phyloP scores from a whole-genome alignment of 2,113 vertebrate species.

The Lepus timidus region DNA sequence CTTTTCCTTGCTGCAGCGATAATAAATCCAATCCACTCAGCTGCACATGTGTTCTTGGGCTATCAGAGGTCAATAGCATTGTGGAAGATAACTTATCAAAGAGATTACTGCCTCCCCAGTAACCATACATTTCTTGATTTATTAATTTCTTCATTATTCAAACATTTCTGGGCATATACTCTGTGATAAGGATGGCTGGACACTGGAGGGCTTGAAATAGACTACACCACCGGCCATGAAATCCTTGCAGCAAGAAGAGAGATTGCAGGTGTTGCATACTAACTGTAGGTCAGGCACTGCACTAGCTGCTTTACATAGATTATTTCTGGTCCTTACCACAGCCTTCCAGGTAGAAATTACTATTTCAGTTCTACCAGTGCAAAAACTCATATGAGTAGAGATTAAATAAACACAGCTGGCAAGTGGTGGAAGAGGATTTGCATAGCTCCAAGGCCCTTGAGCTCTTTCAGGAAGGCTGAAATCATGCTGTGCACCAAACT shows the following conservation, averaged over 20 bases:
- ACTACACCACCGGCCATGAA: not conserved
- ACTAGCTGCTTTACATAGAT: no score
- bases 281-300: fast-evolving
- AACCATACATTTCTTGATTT: not conserved
- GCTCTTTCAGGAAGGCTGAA: not conserved
- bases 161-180: not conserved
- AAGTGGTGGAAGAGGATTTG: not conserved
- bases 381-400: not conserved
- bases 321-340: not conserved
- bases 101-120: not conserved
- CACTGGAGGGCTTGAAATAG: not conserved
- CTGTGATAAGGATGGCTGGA: not conserved
- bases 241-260: fast-evolving
- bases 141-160: not conserved
- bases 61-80: not conserved
- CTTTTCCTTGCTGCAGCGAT: not conserved
- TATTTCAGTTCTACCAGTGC: not conserved
- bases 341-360: not conserved
- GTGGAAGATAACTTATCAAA: not conserved
- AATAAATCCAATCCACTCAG: not conserved
- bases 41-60: not conserved
- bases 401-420: not conserved
- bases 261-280: fast-evolving
- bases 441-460: not conserved
- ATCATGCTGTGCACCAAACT: not conserved